Base-by-base conservation (phyloP, 2,113 vertebrate genomes). In the Cyprinodon variegatus region DNA sequence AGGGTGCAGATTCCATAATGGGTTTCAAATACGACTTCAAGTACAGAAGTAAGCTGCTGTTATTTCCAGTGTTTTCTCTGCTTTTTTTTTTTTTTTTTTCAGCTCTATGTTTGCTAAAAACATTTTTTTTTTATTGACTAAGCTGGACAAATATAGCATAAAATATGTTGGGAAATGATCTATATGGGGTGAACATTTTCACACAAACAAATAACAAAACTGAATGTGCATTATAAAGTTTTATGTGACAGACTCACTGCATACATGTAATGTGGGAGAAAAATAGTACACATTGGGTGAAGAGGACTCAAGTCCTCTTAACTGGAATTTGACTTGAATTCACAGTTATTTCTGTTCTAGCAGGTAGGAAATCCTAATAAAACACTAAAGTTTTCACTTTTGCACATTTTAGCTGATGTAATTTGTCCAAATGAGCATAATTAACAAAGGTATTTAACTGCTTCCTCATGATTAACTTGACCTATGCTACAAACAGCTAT, bases 401-500 rank as follows among this genome's bases (percentile, higher is more conserved):
- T 20, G 17, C 50, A 53, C 50, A 41, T 38, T 63, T 37, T 41
- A 15, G 69, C 43, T 70, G 65, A 20, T 57, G n/a, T 45, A 11
- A 20, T 68, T 14, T 75, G 45, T 20, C 20, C 38, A 37, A 69
- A 87, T 60, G 57, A 53, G 50, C 66, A 76, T 61, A 50, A 59
- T 68, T 78, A 78, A 83, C 77, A 83, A 89, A 89, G 29, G 41
- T 65, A 64, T 87, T 77, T 65, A 75, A 70, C 70, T 39, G 53
- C 6, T 70, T 72, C 68, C 66, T 85, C 67, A 82, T 77, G 69
- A 86, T 85, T 68, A 77, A 78, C 70, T 74, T 81, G 82, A 83
- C 87, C 77, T 86, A 86, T 82, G 85, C 92, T 75, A 71, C 78
- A 84, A 74, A 50, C 86, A 77, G 87, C 90, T 93, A 92, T 80